Conservation (phyloP, 2,888 invertebrate species). For the Odontomyia ornata region DNA sequence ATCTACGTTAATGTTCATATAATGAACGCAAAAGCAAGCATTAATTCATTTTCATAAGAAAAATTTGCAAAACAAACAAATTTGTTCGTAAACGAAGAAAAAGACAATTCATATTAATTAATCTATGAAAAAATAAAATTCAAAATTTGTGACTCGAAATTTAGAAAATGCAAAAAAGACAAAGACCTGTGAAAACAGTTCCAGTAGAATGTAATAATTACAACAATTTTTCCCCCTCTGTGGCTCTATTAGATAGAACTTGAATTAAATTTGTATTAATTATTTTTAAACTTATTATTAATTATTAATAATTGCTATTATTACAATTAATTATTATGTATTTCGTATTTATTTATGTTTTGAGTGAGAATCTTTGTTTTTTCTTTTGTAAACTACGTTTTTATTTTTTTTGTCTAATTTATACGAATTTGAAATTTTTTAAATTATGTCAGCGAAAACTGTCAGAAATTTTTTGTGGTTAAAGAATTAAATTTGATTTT, state of each 20-base stretch:
- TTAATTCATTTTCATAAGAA: neutral
- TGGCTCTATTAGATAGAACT: slow-evolving; percentile 42
- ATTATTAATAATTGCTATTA: slow-evolving; percentile 8
- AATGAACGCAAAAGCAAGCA: slow-evolving; percentile 24
- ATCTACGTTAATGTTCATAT: slow-evolving; percentile 27
- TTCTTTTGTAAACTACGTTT: slow-evolving; percentile 30
- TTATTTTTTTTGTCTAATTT: slow-evolving; percentile 31
- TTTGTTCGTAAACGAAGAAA: neutral
- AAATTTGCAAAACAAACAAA: neutral
- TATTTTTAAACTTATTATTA: slow-evolving; percentile 35
- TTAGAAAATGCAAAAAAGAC: neutral
- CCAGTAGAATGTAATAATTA: slow-evolving; percentile 44
- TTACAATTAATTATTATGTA: slow-evolving; percentile 28
- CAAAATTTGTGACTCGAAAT: neutral
- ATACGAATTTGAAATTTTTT: slow-evolving; percentile 45
- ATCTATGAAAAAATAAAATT: neutral
- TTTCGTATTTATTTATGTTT: slow-evolving; percentile 47
- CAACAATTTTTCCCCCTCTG: slow-evolving; percentile 37
- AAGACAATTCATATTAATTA: neutral
- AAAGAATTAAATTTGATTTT: slow-evolving; percentile 43
- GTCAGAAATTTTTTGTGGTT: slow-evolving; percentile 45
- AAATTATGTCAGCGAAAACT: slow-evolving; percentile 46
- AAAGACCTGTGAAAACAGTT: slow-evolving; percentile 45
- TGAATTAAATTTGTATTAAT: neutral
- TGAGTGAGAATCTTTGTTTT: slow-evolving; percentile 44